A percentile compares a stretch with the other conserved stretches of the same genome.
Conservation (phyloP, 1,140 invertebrate genomes). For the Anastrepha obliqua region DNA sequence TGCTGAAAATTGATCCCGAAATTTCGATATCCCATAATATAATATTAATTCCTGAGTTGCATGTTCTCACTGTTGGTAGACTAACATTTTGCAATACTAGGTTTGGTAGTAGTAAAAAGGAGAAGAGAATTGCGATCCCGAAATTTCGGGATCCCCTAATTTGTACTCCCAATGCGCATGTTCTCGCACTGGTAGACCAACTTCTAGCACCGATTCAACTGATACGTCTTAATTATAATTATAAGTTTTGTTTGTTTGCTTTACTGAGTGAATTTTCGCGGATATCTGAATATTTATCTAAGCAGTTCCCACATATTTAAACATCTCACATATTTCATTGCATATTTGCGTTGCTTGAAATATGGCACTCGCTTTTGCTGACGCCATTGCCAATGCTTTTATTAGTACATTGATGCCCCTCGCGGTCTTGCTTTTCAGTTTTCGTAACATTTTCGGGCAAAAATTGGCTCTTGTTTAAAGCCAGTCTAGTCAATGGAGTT, state of each 20-base stretch:
- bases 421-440: background rate
- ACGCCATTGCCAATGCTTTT: background rate
- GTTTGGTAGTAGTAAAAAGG: too few species aligned
- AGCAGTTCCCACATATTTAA: background rate
- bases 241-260: conserved; percentile 73
- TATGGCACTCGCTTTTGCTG: background rate
- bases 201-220: conserved; percentile 59
- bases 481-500: background rate
- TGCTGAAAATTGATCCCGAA: too few species aligned
- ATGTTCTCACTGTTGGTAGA: too few species aligned
- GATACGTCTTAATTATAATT: conserved; percentile 73
- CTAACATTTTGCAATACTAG: too few species aligned
- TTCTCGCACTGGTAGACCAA: background rate
- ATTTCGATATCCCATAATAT: too few species aligned
- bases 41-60: too few species aligned
- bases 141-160: too few species aligned
- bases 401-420: background rate
- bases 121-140: too few species aligned
- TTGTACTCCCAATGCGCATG: too few species aligned
- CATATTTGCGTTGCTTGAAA: background rate
- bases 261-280: background rate
- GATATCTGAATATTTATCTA: background rate
- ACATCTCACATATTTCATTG: background rate
- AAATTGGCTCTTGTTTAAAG: too few species aligned
- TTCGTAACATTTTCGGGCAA: background rate